phyloP scores from a whole-genome alignment of 2,797 vertebrate species.

The Pyrocephalus nanus region DNA sequence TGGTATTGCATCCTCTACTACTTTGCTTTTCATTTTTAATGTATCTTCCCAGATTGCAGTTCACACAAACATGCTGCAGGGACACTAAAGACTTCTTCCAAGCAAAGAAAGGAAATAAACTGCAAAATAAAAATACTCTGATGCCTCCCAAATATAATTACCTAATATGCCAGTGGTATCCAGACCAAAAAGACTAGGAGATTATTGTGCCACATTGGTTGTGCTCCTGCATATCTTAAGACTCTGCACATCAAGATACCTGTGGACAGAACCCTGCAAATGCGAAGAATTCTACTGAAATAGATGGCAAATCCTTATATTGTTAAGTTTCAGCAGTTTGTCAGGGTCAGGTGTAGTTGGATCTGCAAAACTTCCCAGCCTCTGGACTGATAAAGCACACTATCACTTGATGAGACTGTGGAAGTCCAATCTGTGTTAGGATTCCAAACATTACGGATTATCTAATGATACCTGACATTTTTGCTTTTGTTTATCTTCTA shows the following conservation, averaged over 20 bases:
- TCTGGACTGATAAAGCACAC: background rate
- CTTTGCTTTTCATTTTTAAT: background rate
- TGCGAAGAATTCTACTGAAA: background rate
- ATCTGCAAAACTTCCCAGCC: background rate
- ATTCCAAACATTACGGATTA: background rate
- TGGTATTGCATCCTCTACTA: background rate
- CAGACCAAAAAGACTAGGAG: background rate
- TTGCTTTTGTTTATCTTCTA: background rate
- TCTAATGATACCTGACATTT: background rate
- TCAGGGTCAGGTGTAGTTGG: background rate
- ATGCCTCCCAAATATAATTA: background rate
- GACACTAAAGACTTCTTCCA: background rate
- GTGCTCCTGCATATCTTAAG: background rate
- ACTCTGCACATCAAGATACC: background rate
- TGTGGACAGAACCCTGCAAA: background rate
- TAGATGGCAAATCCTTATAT: background rate
- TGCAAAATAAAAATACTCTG: background rate
- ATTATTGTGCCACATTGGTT: fast-evolving
- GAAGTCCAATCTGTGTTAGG: background rate
- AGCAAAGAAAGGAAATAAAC: background rate
- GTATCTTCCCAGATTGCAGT: background rate
- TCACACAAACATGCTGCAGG: background rate
- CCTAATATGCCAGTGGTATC: background rate
- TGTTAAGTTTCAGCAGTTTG: background rate
- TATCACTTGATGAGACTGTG: background rate